A percentile compares a stretch with the other conserved stretches of the same genome.
Evolutionary conservation across 2,888 invertebrate genomes (phyloP).

Genomic region (Eupithecia subumbrata): DNA sequence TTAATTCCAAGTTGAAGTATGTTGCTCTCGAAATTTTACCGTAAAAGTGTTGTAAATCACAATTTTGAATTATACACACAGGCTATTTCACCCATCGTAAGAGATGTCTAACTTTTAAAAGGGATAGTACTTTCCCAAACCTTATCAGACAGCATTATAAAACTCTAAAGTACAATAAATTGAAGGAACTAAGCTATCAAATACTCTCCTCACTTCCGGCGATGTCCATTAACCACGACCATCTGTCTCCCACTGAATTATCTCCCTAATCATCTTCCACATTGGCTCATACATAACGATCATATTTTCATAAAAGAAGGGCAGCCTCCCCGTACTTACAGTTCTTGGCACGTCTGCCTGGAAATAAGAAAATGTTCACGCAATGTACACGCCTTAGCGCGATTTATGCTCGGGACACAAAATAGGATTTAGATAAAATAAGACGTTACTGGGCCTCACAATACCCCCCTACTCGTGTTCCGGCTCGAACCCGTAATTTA

Average conservation of each 20-base stretch:
- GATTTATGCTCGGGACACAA: constrained; percentile 81
- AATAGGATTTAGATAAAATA: constrained; percentile 82
- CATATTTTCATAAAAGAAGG: constrained; percentile 56
- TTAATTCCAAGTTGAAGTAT: constrained; percentile 46
- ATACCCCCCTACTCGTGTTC: constrained; percentile 55
- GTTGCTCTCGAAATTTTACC: constrained; percentile 31
- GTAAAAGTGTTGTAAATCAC: constrained; percentile 29
- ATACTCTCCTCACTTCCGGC: constrained; percentile 14
- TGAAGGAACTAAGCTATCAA: constrained; percentile 18
- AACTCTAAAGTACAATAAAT: constrained; percentile 1
- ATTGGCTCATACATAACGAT: constrained; percentile 44
- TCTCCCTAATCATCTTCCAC: constrained; percentile 40
- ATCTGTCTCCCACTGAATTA: constrained; percentile 37
- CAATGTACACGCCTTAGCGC: constrained; percentile 76
- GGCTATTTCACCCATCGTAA: not conserved
- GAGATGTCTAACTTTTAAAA: not conserved
- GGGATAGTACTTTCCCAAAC: not conserved
- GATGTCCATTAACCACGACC: constrained; percentile 28
- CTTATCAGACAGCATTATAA: not conserved
- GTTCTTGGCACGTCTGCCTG: constrained; percentile 80
- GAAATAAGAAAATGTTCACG: constrained; percentile 82
- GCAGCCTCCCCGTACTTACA: constrained; percentile 68
- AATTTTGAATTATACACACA: constrained; percentile 15
- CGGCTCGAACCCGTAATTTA: constrained; percentile 62
- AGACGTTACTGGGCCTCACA: constrained; percentile 67